phyloP scores from a whole-genome alignment of 2,888 invertebrate genomes.

The Drosophila sordidula region DNA sequence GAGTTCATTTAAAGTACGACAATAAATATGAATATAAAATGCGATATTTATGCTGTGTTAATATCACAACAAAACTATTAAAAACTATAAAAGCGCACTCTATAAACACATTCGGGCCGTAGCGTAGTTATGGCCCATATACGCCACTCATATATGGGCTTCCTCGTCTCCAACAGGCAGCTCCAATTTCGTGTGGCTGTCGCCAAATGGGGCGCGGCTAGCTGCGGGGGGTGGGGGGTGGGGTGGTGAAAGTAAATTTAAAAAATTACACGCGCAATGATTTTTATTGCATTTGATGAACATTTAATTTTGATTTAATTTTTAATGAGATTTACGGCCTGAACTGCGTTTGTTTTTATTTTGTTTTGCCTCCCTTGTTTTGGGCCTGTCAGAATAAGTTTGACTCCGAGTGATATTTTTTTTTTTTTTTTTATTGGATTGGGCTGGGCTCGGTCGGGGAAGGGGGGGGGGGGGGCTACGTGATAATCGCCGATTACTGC shows the following conservation, averaged over 20 bases:
- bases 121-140: slow-evolving; percentile 33
- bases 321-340: slow-evolving; percentile 68
- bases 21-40: slow-evolving; percentile 20
- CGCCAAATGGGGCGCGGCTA: background rate
- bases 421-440: slow-evolving; percentile 18
- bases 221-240: too few species aligned
- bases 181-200: slow-evolving; percentile 30
- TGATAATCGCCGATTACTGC: slow-evolving; percentile 68
- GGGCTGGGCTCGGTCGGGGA: background rate
- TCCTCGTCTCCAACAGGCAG: slow-evolving; percentile 39
- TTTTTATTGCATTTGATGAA: slow-evolving; percentile 75
- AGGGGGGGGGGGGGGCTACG: slow-evolving; percentile 36
- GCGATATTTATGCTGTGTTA: slow-evolving; percentile 10
- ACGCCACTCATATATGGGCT: slow-evolving; percentile 38
- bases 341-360: slow-evolving; percentile 5
- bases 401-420: slow-evolving; percentile 16
- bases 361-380: slow-evolving; percentile 10
- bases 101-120: slow-evolving; percentile 25
- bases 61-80: slow-evolving; percentile 35
- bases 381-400: slow-evolving; percentile 51
- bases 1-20: background rate
- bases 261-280: slow-evolving; percentile 57
- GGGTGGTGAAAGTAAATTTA: slow-evolving; percentile 29
- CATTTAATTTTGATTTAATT: slow-evolving; percentile 77
- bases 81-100: slow-evolving; percentile 28